phyloP scores from a whole-genome alignment of 1,140 invertebrate genomes.

The Homarus americanus region DNA sequence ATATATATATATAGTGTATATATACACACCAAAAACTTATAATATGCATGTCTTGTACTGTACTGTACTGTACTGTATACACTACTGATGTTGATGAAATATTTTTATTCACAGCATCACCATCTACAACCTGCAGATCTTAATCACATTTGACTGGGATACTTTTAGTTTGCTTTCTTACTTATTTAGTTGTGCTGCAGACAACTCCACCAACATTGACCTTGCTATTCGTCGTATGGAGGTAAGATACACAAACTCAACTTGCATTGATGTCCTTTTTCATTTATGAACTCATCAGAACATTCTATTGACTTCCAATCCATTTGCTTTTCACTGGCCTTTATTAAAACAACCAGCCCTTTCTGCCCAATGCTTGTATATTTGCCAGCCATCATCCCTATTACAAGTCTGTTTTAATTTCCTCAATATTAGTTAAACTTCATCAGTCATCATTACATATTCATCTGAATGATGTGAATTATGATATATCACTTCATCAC shows the following conservation, averaged over 20 bases:
- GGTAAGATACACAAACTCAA: no score
- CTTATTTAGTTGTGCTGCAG: background rate
- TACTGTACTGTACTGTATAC: background rate
- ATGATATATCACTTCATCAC: background rate
- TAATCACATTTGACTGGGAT: background rate
- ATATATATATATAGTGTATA: background rate
- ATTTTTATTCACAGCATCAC: slow-evolving; percentile 12
- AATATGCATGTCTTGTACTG: background rate
- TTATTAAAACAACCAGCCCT: no score
- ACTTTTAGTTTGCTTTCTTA: background rate
- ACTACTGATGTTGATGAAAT: background rate
- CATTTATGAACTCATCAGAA: no score
- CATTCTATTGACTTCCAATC: no score
- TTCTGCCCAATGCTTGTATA: no score
- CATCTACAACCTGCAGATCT: background rate
- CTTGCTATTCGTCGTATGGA: slow-evolving; percentile 27
- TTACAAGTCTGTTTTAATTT: no score
- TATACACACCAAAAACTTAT: background rate
- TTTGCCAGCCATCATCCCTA: no score
- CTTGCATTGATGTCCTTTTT: no score
- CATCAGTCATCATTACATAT: background rate
- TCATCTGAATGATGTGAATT: background rate
- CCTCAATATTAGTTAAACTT: no score
- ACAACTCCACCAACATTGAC: slow-evolving; percentile 7
- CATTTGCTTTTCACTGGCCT: no score